These are phyloP conservation scores for Ochotona curzoniae DNA, from an alignment of 2,113 vertebrate species.

Conservation along the genomic window DNA sequence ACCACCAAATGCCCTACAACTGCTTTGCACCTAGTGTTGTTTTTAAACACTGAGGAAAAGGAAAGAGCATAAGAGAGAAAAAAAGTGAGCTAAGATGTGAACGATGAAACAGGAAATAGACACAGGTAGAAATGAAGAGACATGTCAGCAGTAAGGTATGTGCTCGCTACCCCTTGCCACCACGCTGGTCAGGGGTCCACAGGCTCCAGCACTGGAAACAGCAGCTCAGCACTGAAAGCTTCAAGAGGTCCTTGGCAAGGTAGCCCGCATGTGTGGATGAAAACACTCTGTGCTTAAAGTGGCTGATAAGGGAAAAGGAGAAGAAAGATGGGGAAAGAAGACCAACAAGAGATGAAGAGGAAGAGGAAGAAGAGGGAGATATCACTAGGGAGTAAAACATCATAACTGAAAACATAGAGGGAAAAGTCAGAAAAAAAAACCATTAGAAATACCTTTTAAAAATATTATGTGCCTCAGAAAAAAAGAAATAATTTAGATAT, in stretches of 20 bases:
- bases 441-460: too few relatives aligned
- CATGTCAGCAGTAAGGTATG: not conserved
- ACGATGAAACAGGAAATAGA: slow-evolving; percentile 45
- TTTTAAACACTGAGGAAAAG: slow-evolving; percentile 46
- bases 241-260: not conserved
- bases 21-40: slow-evolving; percentile 5
- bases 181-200: not conserved
- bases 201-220: not conserved
- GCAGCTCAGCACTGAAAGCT: not conserved
- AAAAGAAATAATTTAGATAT: too few relatives aligned
- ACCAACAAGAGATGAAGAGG: not conserved
- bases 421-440: slow-evolving; percentile 20
- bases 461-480: too few relatives aligned
- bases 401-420: not conserved
- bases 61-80: not conserved
- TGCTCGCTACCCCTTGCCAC: not conserved
- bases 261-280: not conserved
- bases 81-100: not conserved
- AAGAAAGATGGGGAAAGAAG: not conserved
- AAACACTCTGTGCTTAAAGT: not conserved
- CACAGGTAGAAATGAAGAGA: not conserved
- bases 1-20: slow-evolving; percentile 24
- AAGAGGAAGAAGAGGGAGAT: too few relatives aligned
- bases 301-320: not conserved
- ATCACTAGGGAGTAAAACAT: not conserved